Base-by-base conservation (phyloP, 2,888 invertebrate species). In the Cylloceria caligata region DNA sequence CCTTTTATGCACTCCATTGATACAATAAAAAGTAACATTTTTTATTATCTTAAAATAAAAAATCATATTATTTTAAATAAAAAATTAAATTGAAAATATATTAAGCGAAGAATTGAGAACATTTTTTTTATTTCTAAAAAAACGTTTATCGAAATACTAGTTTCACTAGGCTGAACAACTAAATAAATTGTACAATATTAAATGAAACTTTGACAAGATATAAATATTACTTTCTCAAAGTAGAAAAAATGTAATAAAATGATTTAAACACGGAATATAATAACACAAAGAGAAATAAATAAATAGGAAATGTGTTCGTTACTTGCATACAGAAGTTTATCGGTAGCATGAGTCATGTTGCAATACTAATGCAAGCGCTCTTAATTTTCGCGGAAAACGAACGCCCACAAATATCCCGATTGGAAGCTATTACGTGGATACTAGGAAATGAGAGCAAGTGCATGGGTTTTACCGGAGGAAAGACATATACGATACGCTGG, bases 391-490 rank as follows among this genome's bases (percentile, higher is more conserved):
- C 60, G 19, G 60, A 60, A 60, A 9, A 13, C 34, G 16, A 6
- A 5, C 0, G 2, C 24, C 3, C 52, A 24, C 9, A 0, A 55
- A 57, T 34, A 30, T 34, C 6, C 13, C 52, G 27, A 13, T 4
- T 11, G 9, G n/a, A 27, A 24, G 27, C 0, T 2, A 34, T 55
- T n/a, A 5, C 27, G n/a, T 39, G 16, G 3, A 11, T 55, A 24
- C 55, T 9, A 39, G 16, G 55, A 69, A 69, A 36, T 16, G 11
- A 42, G 39, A 7, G 45, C 2, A 36, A 36, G 49, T 19, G 34
- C 36, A 27, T 11, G 69, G 69, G 69, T 71, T 71, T 71, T 71
- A 42, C 69, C 69, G 69, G 42, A n/a, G 57, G 27, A 57, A 71
- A 55, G 19, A 21, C 24, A 3, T 30, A 39, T 39, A 27, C 52